Conservation (phyloP, 2,797 vertebrate species). For the Danio choprae region DNA sequence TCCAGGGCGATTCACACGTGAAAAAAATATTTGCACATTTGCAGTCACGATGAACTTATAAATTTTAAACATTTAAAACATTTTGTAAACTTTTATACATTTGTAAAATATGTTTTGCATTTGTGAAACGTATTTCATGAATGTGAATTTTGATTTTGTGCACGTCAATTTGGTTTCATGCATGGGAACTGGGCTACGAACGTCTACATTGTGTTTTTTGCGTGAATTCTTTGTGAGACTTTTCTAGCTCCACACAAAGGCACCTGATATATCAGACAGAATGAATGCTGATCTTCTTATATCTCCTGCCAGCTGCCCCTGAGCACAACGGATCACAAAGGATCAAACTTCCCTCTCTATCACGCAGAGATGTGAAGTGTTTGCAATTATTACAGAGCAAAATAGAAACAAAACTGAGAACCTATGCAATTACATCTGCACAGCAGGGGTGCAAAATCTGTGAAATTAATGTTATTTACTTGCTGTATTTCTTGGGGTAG, state of each 20-base stretch:
- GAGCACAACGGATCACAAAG: constrained; percentile 20
- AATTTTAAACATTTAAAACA: too few species aligned
- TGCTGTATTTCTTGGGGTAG: constrained; percentile 87
- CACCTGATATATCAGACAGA: constrained; percentile 16
- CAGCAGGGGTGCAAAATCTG: constrained; percentile 21
- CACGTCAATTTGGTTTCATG: too few species aligned
- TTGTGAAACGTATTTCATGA: too few species aligned
- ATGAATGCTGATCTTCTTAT: constrained; percentile 9
- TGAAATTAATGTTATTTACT: constrained; percentile 71
- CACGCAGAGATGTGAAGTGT: constrained; percentile 10
- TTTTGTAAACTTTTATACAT: too few species aligned
- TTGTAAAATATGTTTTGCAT: too few species aligned
- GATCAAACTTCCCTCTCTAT: constrained; percentile 2
- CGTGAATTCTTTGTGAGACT: too few species aligned
- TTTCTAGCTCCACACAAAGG: background rate
- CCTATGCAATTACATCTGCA: constrained; percentile 21
- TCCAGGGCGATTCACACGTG: too few species aligned
- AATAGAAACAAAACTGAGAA: constrained; percentile 22
- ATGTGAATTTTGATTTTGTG: too few species aligned
- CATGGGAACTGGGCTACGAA: too few species aligned
- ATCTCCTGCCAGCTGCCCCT: constrained; percentile 29
- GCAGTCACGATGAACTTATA: too few species aligned
- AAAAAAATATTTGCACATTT: too few species aligned
- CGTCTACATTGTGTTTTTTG: too few species aligned
- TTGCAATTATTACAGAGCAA: background rate